Conservation (phyloP, 1,140 invertebrate species). For the Drosophila willistoni region DNA sequence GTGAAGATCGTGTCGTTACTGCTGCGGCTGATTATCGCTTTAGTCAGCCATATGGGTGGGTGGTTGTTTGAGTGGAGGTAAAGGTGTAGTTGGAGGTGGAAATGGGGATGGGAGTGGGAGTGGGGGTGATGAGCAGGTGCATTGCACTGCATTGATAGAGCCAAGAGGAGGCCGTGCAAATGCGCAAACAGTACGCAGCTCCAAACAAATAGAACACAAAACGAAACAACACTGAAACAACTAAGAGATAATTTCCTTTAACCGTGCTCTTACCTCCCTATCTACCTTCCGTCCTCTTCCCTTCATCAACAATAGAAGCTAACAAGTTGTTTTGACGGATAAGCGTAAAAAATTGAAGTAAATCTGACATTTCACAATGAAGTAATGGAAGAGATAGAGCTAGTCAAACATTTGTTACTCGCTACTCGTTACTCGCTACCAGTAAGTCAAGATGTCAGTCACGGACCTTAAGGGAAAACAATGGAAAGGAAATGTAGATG, state of each 20-base stretch:
- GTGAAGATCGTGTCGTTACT: constrained; percentile 4
- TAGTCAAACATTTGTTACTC: background rate
- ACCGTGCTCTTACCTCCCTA: background rate
- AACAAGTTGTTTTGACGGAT: constrained; percentile 7
- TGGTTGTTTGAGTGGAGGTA: too few relatives aligned
- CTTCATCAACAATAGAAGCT: constrained; percentile 6
- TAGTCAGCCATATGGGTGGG: background rate
- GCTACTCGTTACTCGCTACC: background rate
- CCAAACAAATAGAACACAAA: constrained; percentile 10
- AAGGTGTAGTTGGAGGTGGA: too few relatives aligned
- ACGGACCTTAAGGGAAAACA: background rate
- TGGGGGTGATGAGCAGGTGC: background rate
- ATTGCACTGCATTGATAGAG: constrained; percentile 34
- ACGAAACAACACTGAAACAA: background rate
- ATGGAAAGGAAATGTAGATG: too few relatives aligned
- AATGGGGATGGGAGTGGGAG: background rate
- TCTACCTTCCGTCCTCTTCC: background rate
- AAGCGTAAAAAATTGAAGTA: background rate
- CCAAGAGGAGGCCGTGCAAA: constrained; percentile 7
- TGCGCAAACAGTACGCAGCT: constrained; percentile 8
- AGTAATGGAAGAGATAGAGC: background rate
- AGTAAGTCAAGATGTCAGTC: background rate
- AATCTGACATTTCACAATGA: constrained; percentile 2
- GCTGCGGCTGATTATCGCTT: constrained; percentile 2
- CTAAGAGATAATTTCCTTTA: constrained; percentile 1